phyloP scores from a whole-genome alignment of 2,888 invertebrate species.

The Heliconius ismenius region DNA sequence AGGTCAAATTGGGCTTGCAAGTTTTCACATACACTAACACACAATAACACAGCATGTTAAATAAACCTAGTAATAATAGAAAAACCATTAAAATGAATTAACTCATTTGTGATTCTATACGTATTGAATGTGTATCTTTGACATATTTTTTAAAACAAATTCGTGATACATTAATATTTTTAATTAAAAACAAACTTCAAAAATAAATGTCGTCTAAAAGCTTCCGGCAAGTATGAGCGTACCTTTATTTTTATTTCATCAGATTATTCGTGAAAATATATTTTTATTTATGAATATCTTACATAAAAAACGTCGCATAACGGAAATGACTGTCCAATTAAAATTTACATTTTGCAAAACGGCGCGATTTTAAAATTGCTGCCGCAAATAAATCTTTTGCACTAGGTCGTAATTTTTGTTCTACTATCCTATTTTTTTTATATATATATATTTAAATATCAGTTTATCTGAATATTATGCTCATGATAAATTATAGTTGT shows the following conservation, averaged over 20 bases:
- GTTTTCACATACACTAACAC: too few relatives aligned
- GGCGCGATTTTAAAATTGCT: conserved; percentile 33
- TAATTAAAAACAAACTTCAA: conserved; percentile 22
- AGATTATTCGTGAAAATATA: conserved; percentile 24
- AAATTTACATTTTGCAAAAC: conserved; percentile 37
- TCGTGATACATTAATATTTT: conserved; percentile 6
- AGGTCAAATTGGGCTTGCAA: too few relatives aligned
- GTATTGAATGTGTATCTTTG: not conserved
- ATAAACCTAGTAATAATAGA: not conserved
- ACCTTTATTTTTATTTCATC: conserved; percentile 12
- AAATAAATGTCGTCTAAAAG: conserved; percentile 13
- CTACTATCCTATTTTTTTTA: conserved; percentile 24
- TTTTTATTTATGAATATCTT: conserved; percentile 31
- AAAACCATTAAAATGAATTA: not conserved
- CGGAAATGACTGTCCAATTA: conserved; percentile 38
- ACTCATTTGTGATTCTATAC: not conserved
- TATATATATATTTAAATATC: conserved; percentile 1
- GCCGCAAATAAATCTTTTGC: conserved; percentile 35
- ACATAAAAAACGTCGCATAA: conserved; percentile 31
- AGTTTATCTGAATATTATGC: not conserved
- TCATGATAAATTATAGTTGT: not conserved
- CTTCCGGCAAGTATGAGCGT: not conserved
- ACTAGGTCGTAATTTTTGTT: conserved; percentile 30
- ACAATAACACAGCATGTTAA: too few relatives aligned
- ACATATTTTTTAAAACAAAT: not conserved